Evolutionary conservation across 2,888 invertebrate species (phyloP).

Genomic region (Magallana nippona): DNA sequence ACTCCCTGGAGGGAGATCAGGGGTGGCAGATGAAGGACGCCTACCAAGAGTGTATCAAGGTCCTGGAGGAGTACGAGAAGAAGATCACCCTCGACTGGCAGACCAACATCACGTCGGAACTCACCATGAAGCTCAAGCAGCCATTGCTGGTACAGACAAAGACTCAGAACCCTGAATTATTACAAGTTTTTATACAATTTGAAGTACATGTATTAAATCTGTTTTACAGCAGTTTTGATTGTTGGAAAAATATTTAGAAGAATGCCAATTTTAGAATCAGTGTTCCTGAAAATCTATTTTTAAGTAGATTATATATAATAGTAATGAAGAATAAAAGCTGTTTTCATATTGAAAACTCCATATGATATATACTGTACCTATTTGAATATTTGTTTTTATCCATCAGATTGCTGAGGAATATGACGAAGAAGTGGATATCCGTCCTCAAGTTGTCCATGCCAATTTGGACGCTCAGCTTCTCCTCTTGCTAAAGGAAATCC

Average conservation of each 20-base stretch:
- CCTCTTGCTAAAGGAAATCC: constrained; percentile 77
- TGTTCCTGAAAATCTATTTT: too few relatives aligned
- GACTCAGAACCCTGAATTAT: not conserved
- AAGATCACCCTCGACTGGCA: constrained; percentile 73
- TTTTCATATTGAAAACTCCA: too few relatives aligned
- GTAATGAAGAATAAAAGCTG: too few relatives aligned
- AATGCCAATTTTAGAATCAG: too few relatives aligned
- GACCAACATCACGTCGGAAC: constrained; percentile 72
- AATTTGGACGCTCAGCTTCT: constrained; percentile 79
- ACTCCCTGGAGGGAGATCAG: constrained; percentile 76
- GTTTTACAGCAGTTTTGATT: too few relatives aligned
- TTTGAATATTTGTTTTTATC: not conserved
- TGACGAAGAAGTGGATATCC: constrained; percentile 76
- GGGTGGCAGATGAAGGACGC: constrained; percentile 78
- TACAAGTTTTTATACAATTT: not conserved
- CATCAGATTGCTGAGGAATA: constrained; percentile 77
- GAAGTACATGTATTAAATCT: too few relatives aligned
- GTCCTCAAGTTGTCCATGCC: constrained; percentile 77
- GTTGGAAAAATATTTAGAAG: too few relatives aligned
- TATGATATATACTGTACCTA: not conserved
- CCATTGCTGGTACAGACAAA: constrained; percentile 74
- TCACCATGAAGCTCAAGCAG: constrained; percentile 77
- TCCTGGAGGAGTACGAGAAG: constrained; percentile 74
- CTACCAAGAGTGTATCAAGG: constrained; percentile 72
- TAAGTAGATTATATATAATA: too few relatives aligned